Percentiles rank a stretch among this genome's conserved stretches.
phyloP scores from a whole-genome alignment of 1,140 invertebrate genomes.

The Teleopsis dalmanni region DNA sequence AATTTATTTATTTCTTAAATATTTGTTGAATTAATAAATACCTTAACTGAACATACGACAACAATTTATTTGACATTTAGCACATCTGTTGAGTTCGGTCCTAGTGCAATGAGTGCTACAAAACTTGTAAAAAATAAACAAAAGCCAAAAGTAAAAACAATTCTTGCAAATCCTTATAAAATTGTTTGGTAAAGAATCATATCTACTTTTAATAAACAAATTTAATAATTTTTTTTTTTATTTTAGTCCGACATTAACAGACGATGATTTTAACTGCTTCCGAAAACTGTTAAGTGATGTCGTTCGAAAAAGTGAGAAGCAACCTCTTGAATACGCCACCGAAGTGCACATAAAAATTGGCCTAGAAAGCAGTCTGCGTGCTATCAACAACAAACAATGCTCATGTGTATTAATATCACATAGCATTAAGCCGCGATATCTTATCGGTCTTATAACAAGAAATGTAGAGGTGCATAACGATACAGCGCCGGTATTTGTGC shows the following conservation, averaged over 20 bases:
- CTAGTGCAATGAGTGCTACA: no score
- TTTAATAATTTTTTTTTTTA: neutral
- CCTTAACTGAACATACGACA: no score
- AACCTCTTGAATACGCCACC: constrained; percentile 15
- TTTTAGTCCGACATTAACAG: neutral
- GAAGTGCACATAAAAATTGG: constrained; percentile 21
- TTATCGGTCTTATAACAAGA: constrained; percentile 24
- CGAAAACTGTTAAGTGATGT: neutral
- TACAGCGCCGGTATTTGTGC: neutral
- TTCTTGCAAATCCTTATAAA: constrained; percentile 1
- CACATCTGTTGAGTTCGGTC: no score
- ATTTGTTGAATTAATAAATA: no score
- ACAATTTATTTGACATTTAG: neutral
- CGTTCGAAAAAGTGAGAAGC: neutral
- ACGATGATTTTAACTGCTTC: neutral
- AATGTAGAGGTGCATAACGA: constrained; percentile 21
- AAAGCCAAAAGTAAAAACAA: constrained; percentile 10
- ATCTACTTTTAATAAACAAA: neutral
- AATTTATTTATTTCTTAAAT: no score
- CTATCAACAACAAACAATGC: constrained; percentile 21
- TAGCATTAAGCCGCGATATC: constrained; percentile 24
- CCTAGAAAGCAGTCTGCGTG: constrained; percentile 25
- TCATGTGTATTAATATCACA: constrained; percentile 26
- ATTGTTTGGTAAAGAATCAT: neutral
- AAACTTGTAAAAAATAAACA: no score